Evolutionary conservation across 2,888 invertebrate genomes (phyloP).

Genomic region (Heteromyza rotundicornis): DNA sequence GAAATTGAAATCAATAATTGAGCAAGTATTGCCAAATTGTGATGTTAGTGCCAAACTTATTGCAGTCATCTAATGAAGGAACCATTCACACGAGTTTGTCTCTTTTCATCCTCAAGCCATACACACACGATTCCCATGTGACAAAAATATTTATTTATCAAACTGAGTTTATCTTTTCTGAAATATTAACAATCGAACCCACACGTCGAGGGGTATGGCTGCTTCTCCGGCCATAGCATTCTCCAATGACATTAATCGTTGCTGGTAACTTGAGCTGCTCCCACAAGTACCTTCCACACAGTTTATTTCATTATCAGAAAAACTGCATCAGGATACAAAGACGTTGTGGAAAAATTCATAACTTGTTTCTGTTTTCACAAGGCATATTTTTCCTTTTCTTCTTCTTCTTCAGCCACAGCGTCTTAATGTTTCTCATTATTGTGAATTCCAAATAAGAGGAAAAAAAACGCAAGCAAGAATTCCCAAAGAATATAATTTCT

Average conservation of each 20-base stretch:
- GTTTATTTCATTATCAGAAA: conserved; percentile 47
- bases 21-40: conserved; percentile 17
- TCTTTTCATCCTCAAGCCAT: too few species aligned
- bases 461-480: background rate
- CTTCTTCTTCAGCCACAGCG: conserved; percentile 12
- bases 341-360: conserved; percentile 1
- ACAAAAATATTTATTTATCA: background rate
- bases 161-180: too few species aligned
- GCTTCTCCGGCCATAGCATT: background rate
- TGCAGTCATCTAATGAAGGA: background rate
- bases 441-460: background rate
- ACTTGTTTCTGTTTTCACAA: conserved; percentile 23
- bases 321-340: background rate
- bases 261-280: conserved; percentile 44
- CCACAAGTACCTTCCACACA: conserved; percentile 19
- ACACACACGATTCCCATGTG: too few species aligned
- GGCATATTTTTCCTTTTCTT: conserved; percentile 17
- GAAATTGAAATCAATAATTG: conserved; percentile 53
- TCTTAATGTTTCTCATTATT: background rate
- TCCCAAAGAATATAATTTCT: conserved; percentile 13
- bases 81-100: background rate
- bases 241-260: conserved; percentile 39
- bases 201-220: background rate
- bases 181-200: background rate
- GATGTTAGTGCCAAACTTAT: too few species aligned